Conservation (phyloP, 2,113 vertebrate genomes). For the Corvus cornix region DNA sequence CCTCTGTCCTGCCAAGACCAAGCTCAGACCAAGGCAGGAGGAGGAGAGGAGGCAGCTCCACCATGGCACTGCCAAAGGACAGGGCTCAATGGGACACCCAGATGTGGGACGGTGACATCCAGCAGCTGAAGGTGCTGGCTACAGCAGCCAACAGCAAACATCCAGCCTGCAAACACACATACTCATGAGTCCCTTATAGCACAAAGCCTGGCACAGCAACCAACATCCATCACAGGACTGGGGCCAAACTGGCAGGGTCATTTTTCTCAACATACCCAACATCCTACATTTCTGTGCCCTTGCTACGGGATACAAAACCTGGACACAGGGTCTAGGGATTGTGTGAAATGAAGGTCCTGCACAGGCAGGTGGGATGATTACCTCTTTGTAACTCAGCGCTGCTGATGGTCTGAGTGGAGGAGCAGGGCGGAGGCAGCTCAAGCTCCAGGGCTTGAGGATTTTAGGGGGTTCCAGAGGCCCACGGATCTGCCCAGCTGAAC, state of each 20-base stretch:
- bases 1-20: not conserved
- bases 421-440: slow-evolving; percentile 95
- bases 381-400: slow-evolving; percentile 97
- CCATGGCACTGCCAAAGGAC: not conserved
- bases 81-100: not conserved
- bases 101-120: not conserved
- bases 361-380: slow-evolving; percentile 61
- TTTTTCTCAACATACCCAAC: not conserved
- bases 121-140: not conserved
- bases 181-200: not conserved
- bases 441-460: slow-evolving; percentile 93
- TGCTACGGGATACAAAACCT: not conserved
- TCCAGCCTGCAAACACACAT: not conserved
- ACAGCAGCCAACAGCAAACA: not conserved
- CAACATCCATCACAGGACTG: not conserved
- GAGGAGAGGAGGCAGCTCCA: not conserved
- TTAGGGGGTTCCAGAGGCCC: slow-evolving; percentile 93
- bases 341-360: not conserved
- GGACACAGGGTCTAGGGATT: not conserved
- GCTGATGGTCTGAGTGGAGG: slow-evolving; percentile 95
- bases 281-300: not conserved
- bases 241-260: not conserved
- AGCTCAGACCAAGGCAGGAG: not conserved
- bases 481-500: slow-evolving; percentile 73
- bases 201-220: not conserved